These are phyloP conservation scores for Gastrophryne carolinensis DNA, from an alignment of 2,797 vertebrate genomes.

Conservation along the genomic window DNA sequence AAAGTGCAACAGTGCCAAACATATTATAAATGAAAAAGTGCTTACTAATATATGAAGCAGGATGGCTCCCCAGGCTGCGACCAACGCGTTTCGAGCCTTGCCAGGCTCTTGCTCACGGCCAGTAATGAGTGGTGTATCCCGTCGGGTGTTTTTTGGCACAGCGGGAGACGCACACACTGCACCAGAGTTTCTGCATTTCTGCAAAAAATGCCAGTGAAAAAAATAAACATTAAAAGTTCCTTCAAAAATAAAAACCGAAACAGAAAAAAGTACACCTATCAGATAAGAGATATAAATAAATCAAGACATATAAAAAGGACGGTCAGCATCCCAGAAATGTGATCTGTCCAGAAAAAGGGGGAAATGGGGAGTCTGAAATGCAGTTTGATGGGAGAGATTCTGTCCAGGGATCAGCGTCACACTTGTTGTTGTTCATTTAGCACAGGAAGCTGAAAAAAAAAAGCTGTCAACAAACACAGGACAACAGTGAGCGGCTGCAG, in stretches of 20 bases:
- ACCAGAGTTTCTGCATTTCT: background rate
- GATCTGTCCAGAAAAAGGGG: background rate
- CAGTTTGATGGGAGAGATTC: slow-evolving; percentile 62
- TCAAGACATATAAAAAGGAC: background rate
- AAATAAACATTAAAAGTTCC: background rate
- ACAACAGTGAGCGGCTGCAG: slow-evolving; percentile 71
- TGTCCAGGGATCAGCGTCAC: slow-evolving; percentile 76
- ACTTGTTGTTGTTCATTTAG: slow-evolving; percentile 76
- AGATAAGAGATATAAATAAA: slow-evolving; percentile 41
- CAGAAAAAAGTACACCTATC: slow-evolving; percentile 1
- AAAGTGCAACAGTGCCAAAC: too few relatives aligned
- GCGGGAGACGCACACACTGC: background rate
- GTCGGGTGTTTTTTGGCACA: too few relatives aligned
- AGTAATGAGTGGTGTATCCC: too few relatives aligned
- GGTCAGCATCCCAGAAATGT: background rate
- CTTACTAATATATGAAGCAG: too few relatives aligned
- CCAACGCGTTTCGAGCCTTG: too few relatives aligned
- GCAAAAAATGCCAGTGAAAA: slow-evolving; percentile 36
- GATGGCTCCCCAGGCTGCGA: too few relatives aligned
- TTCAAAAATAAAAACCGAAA: slow-evolving; percentile 15
- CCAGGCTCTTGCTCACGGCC: too few relatives aligned
- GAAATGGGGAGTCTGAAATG: slow-evolving; percentile 14
- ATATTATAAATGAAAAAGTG: too few relatives aligned
- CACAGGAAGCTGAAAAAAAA: slow-evolving; percentile 62
- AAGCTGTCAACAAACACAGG: slow-evolving; percentile 79